Evolutionary conservation across 2,888 invertebrate genomes (phyloP), one percentile per base, ranked within the genome.

Genomic region (Tenthredo livida): DNA sequence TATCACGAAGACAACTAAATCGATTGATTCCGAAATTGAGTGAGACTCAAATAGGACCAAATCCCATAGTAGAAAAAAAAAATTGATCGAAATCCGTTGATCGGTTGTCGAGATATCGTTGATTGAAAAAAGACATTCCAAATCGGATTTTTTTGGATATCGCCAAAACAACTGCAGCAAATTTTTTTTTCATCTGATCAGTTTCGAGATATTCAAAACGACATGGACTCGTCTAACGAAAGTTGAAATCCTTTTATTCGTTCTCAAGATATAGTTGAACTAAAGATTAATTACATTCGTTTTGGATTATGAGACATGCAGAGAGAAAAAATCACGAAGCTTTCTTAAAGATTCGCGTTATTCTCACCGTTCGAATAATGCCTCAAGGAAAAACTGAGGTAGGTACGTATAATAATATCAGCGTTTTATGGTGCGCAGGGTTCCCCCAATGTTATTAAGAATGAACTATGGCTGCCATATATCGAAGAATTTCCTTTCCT

Each of bases 381-480:
- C 47, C 43, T 25, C 9, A 29, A n/a, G 54, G 40, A 77, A 50
- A 29, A 77, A 77, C 29, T 10, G 33, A 77, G 54, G 54, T 33
- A 77, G 54, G 54, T 33, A 77, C 29, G 77, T 77, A 54, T 54
- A 77, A 77, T 77, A 77, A 77, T 77, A 77, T 77, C 77, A 77
- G 33, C 47, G 54, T 50, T 54, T 77, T 50, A 77, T 77, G 77
- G 54, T 50, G 50, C 80, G 58, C 80, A 50, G 37, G 61, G 25
- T 61, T 80, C 77, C 77, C 77, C 77, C 80, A 61, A 80, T 80
- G 80, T 80, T 80, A 80, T 80, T 80, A 80, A 80, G 80, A 80
- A 80, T 80, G 80, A 80, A 80, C 80, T 80, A 80, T 80, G 80
- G 80, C 80, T 61, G 80, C 80, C 80, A 80, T 80, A 80, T 80